A percentile compares a stretch with the other conserved stretches of the same genome.
Conservation (phyloP, 1,140 invertebrate genomes). For the Papilio aristodemus region DNA sequence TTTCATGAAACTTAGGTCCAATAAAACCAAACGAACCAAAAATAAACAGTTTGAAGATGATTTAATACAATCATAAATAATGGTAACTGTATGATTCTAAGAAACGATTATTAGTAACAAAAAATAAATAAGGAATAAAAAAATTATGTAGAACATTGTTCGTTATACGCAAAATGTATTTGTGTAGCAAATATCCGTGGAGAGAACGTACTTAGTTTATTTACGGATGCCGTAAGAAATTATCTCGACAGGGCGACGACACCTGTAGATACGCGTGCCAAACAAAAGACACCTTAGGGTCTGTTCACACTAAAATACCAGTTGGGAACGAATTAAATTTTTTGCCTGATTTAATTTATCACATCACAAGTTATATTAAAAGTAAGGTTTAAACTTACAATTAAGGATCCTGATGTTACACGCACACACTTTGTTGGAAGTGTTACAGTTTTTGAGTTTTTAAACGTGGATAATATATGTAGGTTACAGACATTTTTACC, state of each 20-base stretch:
- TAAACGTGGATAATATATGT: too few species aligned
- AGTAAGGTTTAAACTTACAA: neutral
- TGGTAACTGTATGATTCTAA: too few species aligned
- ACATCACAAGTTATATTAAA: neutral
- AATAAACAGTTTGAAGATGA: too few species aligned
- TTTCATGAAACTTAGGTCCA: too few species aligned
- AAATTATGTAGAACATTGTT: constrained; percentile 9
- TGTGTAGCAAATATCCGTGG: constrained; percentile 27
- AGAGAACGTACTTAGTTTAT: constrained; percentile 25
- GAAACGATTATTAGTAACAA: neutral
- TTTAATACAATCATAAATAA: too few species aligned
- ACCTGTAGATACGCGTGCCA: constrained; percentile 32
- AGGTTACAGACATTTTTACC: too few species aligned
- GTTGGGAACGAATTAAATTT: neutral
- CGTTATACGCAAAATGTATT: constrained; percentile 12
- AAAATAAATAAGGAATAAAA: neutral
- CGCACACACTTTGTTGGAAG: too few species aligned
- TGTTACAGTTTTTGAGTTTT: too few species aligned
- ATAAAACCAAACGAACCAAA: too few species aligned
- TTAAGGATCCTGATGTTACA: too few species aligned
- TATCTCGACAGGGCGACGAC: constrained; percentile 31
- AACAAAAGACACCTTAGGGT: constrained; percentile 19
- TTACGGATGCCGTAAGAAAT: constrained; percentile 27
- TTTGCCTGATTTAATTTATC: neutral
- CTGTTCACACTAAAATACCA: neutral